phyloP scores from a whole-genome alignment of 2,888 invertebrate species.

The Aethes cnicana region DNA sequence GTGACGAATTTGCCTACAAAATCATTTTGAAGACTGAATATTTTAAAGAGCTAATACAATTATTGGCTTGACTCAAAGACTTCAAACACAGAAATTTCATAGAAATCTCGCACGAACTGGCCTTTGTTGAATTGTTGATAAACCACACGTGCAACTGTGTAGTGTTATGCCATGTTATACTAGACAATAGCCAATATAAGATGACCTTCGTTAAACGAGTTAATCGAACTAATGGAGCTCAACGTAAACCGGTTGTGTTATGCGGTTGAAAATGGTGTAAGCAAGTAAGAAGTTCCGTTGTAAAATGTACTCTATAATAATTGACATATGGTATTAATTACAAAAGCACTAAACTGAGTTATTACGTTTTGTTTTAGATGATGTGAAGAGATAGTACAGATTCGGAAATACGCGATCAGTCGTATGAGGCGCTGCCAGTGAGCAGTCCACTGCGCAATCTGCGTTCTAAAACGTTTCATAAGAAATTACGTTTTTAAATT shows the following conservation, averaged over 20 bases:
- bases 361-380: background rate
- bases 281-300: background rate
- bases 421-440: constrained; percentile 78
- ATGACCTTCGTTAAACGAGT: constrained; percentile 25
- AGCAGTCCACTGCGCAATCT: constrained; percentile 63
- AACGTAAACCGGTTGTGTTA: background rate
- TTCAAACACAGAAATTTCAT: background rate
- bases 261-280: background rate
- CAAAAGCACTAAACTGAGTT: background rate
- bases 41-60: too few species aligned
- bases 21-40: too few species aligned
- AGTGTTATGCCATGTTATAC: background rate
- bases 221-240: constrained; percentile 13
- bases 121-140: constrained; percentile 28
- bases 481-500: constrained; percentile 27
- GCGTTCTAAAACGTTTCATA: constrained; percentile 9
- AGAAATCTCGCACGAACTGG: background rate
- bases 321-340: background rate
- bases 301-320: background rate
- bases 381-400: background rate
- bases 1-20: too few species aligned
- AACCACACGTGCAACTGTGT: constrained; percentile 3
- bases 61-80: too few species aligned
- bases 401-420: constrained; percentile 44
- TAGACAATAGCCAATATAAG: constrained; percentile 6